Base-by-base conservation (phyloP, 2,888 invertebrate species). In the Allolobophora icterica region DNA sequence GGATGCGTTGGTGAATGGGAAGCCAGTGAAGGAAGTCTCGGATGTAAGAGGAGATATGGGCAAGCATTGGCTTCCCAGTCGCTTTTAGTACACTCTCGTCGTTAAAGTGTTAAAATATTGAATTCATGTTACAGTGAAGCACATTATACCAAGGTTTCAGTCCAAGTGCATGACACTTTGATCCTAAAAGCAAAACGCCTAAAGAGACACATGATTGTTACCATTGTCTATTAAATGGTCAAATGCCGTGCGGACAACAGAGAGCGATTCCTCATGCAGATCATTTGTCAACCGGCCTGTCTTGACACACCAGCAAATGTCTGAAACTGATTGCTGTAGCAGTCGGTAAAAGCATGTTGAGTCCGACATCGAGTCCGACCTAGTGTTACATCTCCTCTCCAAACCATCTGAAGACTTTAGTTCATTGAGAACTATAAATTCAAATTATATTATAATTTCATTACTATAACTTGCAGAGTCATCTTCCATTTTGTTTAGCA, bases 291-390 rank as follows among this genome's bases (percentile, higher is more conserved):
- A 34, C 35, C 38, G 87, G 8, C 87, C 87, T 24, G 87, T 34
- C n/a, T 87, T 38, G 21, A 87, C 87, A 35, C 87, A 87, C 35
- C 87, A 87, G 34, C 87, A 87, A 38, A 87, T 87, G 87, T 87
- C 87, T 1, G 34, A 87, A 24, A 38, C 15, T 1, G 87, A 30
- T 8, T 38, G 87, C 87, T 38, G 38, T 33, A 87, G 87, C 35
- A 24, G 6, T 38, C n/a, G 87, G 87, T 34, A 87, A 38, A n/a
- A 35, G 87, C 87, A 35, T 24, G 4, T 87, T 1, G 38, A 87
- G 11, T 38, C 87, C 24, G n/a, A 87, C 17, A 0, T 87, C 15
- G 38, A 87, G 11, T 38, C 87, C 24, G n/a, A 87, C 17, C 38
- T 35, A 35, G 87, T 30, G n/a, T 8, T n/a, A 71, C 30, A n/a